Base-by-base conservation (phyloP, 2,797 vertebrate genomes). In the Melanitta fusca region DNA sequence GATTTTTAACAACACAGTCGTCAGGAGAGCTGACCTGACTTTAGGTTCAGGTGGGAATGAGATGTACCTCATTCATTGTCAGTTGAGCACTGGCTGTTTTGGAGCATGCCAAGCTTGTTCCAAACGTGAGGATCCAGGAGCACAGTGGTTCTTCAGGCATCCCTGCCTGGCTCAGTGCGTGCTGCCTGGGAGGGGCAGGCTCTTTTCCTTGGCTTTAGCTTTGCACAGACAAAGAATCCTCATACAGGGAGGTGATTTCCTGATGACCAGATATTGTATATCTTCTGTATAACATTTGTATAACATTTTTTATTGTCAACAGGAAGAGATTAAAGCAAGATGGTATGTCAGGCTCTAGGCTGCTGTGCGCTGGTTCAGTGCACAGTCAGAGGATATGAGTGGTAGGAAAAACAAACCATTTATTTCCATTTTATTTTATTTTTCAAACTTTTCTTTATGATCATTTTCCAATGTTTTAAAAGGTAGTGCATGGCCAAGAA, bases 1-100 rank as follows among this genome's bases (percentile, higher is more conserved):
- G 91, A 83, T 91, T 92, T 87, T 91, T 91, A 78, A 66, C 69
- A n/a, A 58, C 28, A 72, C 38, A 22, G 69, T 47, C 93, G 54
- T 86, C 66, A 65, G 88, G 77, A 87, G 24, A 95, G 39, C 73
- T 17, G 49, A 41, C 54, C 32, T 78, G 66, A 86, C 72, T 86
- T 68, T 64, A 0, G 0, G 39, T 80, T 88, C 66, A 57, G 21
- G 11, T 30, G 68, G 38, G 73, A 72, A 38, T 77, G 39, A 66
- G 95, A 61, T 1, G 1, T 27, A 6, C 10, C 6, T 0, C 18
- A 41, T 22, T 45, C 14, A 0, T 22, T 28, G 47, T 49, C 28
- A 20, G 53, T 49, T 70, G 58, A 77, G 39, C 22, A 20, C 5
- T 16, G 27, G 43, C 11, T 60, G 24, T 24, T 89, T 28, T 0